Evolutionary conservation across 1,140 invertebrate species (phyloP).

Genomic region (Dinothrombium tinctorium): DNA sequence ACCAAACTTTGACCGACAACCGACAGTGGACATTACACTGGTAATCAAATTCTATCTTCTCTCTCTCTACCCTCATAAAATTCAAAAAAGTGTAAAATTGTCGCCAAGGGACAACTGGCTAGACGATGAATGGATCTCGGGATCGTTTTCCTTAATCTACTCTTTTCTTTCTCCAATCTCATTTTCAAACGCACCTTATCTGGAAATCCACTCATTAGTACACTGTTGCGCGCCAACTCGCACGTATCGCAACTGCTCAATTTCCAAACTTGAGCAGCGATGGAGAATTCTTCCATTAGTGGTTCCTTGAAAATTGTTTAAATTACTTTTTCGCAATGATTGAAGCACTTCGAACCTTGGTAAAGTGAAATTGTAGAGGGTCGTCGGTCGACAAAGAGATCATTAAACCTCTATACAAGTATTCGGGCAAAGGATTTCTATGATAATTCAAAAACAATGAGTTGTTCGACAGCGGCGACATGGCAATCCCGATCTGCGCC

Average conservation of each 20-base stretch:
- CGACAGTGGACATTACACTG: no score
- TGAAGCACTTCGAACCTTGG: conserved; percentile 39
- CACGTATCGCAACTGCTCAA: conserved; percentile 96
- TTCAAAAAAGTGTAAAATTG: no score
- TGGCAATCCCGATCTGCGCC: conserved; percentile 92
- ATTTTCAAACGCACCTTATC: conserved; percentile 40
- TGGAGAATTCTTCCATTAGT: conserved; percentile 98
- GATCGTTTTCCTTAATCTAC: no score
- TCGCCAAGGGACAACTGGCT: no score
- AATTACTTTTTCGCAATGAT: not conserved
- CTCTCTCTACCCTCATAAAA: no score
- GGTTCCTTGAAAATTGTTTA: conserved; percentile 42
- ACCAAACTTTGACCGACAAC: no score
- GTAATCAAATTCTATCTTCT: no score
- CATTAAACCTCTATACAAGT: conserved; percentile 73
- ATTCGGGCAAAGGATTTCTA: conserved; percentile 91
- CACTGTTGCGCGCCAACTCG: conserved; percentile 85
- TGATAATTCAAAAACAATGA: conserved; percentile 97
- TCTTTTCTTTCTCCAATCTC: no score
- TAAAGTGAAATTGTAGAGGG: conserved; percentile 97
- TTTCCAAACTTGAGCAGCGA: conserved; percentile 93
- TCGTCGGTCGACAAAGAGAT: conserved; percentile 93
- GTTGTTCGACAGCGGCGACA: conserved; percentile 97
- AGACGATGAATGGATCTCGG: no score
- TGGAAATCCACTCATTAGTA: conserved; percentile 91